Percentiles rank a stretch among this genome's conserved stretches.
phyloP scores from a whole-genome alignment of 2,888 invertebrate genomes.

The Lasioglossum calceatum region DNA sequence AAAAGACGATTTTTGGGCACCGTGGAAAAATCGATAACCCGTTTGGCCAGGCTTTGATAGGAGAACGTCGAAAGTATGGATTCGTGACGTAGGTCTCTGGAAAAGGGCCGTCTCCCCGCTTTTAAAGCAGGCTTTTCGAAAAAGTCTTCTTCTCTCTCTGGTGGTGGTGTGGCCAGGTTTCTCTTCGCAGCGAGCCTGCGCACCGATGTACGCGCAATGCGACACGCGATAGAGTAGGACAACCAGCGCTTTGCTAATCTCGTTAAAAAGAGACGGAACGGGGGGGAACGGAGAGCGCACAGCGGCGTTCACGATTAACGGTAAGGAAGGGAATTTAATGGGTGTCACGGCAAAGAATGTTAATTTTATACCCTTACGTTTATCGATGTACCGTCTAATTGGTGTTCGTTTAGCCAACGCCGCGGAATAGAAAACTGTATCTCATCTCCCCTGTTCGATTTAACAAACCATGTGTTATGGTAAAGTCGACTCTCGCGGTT shows the following conservation, averaged over 20 bases:
- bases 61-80: conserved; percentile 49
- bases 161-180: conserved; percentile 10
- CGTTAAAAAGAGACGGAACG: conserved; percentile 70
- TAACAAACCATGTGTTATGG: background rate
- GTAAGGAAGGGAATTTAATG: conserved; percentile 62
- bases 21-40: conserved; percentile 53
- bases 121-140: conserved; percentile 57
- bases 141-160: conserved; percentile 42
- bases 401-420: conserved; percentile 37
- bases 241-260: conserved; percentile 66
- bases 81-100: conserved; percentile 58
- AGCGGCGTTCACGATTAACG: conserved; percentile 56
- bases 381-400: conserved; percentile 46
- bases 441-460: conserved; percentile 15
- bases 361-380: conserved; percentile 65
- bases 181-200: conserved; percentile 75
- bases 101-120: conserved; percentile 40
- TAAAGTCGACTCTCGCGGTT: background rate
- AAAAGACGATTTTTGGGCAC: conserved; percentile 43
- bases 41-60: conserved; percentile 34
- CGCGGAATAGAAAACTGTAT: background rate
- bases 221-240: conserved; percentile 80
- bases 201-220: conserved; percentile 82
- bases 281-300: conserved; percentile 55
- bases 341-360: conserved; percentile 65